phyloP scores from a whole-genome alignment of 2,888 invertebrate genomes.

The Caenorhabditis sp. region DNA sequence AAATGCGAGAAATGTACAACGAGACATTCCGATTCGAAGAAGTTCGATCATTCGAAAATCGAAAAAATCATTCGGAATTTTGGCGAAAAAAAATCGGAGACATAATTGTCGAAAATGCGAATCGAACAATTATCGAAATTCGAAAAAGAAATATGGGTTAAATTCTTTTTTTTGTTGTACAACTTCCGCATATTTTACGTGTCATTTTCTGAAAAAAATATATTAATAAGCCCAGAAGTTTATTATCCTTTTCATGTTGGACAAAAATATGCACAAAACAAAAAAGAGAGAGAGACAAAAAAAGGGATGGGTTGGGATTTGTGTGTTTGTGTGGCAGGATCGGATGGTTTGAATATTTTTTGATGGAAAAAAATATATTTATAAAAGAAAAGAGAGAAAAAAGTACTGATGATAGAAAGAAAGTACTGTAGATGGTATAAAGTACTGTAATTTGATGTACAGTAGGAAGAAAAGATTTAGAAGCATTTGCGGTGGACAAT shows the following conservation, averaged over 20 bases:
- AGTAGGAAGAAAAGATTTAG: slow-evolving; percentile 14
- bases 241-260: neutral
- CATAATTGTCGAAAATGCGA: neutral
- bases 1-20: neutral
- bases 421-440: slow-evolving; percentile 3
- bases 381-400: neutral
- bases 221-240: neutral
- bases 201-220: neutral
- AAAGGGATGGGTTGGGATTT: neutral
- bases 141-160: neutral
- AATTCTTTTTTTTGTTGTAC: neutral
- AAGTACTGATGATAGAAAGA: neutral
- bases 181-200: neutral
- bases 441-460: neutral
- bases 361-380: neutral
- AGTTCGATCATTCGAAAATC: no score
- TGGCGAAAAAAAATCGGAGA: neutral
- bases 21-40: neutral
- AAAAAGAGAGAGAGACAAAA: neutral
- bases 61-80: neutral
- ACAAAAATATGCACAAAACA: slow-evolving; percentile 1
- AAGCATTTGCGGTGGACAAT: slow-evolving; percentile 52
- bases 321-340: slow-evolving; percentile 1
- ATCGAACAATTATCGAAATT: neutral
- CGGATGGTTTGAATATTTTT: neutral